A percentile compares a stretch with the other conserved stretches of the same genome.
These are phyloP conservation scores for Drosophila punjabiensis DNA, from an alignment of 1,140 invertebrate genomes.

Conservation along the genomic window DNA sequence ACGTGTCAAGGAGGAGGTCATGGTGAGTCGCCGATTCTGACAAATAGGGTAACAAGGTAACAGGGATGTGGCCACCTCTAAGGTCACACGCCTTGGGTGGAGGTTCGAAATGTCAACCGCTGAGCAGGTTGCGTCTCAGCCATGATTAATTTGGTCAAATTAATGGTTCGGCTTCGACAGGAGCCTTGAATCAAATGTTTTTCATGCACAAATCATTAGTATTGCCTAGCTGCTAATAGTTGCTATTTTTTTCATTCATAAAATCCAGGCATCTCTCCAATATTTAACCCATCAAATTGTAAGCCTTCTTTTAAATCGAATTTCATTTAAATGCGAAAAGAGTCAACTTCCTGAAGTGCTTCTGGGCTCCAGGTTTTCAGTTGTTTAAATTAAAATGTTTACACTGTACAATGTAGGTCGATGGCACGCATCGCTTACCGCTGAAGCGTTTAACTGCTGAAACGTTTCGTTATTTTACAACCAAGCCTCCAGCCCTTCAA, in stretches of 20 bases:
- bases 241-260: not conserved
- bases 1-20: constrained; percentile 35
- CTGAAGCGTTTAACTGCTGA: not conserved
- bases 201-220: not conserved
- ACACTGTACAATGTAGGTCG: constrained; percentile 2
- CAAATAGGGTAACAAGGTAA: constrained; percentile 26
- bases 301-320: not conserved
- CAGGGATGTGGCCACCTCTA: constrained; percentile 19
- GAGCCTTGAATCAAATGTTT: not conserved
- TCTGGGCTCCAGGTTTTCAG: not conserved
- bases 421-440: constrained; percentile 3
- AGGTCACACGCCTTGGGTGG: constrained; percentile 6
- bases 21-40: constrained; percentile 45
- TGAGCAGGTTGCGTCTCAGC: not conserved
- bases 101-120: not conserved
- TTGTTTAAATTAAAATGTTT: constrained; percentile 18
- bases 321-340: not conserved
- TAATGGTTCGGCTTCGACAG: not conserved
- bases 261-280: not conserved
- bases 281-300: not conserved
- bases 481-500: constrained; percentile 12
- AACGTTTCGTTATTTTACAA: constrained; percentile 17
- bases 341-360: not conserved
- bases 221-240: not conserved
- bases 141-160: constrained; percentile 5